These are phyloP conservation scores for Hycleus cichorii DNA, from an alignment of 1,140 invertebrate species.

Conservation along the genomic window DNA sequence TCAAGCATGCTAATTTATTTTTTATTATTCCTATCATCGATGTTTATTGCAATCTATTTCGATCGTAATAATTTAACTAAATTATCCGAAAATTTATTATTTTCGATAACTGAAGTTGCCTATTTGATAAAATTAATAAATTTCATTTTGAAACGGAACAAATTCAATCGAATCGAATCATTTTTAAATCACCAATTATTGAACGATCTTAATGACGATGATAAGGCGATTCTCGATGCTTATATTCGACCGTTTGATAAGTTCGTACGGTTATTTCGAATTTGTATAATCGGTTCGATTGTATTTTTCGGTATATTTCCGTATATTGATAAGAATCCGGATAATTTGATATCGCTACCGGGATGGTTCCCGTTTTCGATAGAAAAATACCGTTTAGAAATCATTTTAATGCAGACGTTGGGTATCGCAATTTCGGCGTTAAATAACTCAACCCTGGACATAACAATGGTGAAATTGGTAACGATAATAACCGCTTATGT, in stretches of 20 bases:
- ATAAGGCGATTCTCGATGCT: background rate
- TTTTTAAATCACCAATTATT: constrained; percentile 3
- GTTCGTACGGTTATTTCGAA: constrained; percentile 1
- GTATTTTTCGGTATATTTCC: constrained; percentile 15
- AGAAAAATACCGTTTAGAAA: constrained; percentile 1
- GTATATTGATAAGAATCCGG: constrained; percentile 7
- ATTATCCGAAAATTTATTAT: constrained; percentile 11
- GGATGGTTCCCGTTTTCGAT: constrained; percentile 15
- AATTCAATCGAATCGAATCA: background rate
- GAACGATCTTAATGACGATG: background rate
- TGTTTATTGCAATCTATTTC: background rate
- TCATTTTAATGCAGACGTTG: background rate
- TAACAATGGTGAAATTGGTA: background rate
- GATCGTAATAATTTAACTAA: constrained; percentile 9
- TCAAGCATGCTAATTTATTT: background rate
- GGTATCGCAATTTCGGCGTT: constrained; percentile 4
- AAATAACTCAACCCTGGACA: constrained; percentile 5
- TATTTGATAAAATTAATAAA: constrained; percentile 2
- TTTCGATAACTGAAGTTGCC: constrained; percentile 12
- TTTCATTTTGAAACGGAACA: background rate
- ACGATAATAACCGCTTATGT: constrained; percentile 1
- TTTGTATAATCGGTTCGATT: background rate
- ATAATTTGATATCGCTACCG: constrained; percentile 10
- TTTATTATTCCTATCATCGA: constrained; percentile 1
- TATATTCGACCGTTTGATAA: background rate